Evolutionary conservation across 2,888 invertebrate species (phyloP).

Genomic region (Tetrapedia diversipes): DNA sequence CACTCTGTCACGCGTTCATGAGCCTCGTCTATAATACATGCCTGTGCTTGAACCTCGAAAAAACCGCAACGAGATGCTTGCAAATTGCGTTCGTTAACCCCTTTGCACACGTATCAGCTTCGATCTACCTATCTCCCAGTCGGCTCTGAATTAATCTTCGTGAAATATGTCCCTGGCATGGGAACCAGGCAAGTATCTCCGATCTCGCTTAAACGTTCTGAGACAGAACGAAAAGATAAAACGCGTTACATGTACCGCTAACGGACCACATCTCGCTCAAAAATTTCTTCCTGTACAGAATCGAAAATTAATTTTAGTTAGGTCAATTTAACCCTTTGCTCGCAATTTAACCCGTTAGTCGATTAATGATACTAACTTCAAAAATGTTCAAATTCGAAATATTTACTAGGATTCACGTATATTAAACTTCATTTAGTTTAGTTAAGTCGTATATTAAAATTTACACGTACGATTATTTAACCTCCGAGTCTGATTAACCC

Average conservation of each 20-base stretch:
- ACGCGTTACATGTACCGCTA: background rate
- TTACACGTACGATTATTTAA: no score
- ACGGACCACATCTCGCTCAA: no score
- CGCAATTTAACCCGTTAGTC: no score
- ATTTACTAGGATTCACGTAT: no score
- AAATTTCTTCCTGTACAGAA: no score
- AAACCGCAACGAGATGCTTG: slow-evolving; percentile 31
- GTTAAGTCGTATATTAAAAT: no score
- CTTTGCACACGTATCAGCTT: slow-evolving; percentile 20
- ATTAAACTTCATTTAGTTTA: no score
- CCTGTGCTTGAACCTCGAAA: slow-evolving; percentile 34
- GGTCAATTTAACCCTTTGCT: no score
- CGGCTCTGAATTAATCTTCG: slow-evolving; percentile 32
- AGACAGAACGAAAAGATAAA: background rate
- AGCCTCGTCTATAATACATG: slow-evolving; percentile 13
- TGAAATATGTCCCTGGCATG: slow-evolving; percentile 15
- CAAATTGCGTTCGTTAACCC: slow-evolving; percentile 49
- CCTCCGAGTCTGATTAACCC: no score
- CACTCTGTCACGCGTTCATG: slow-evolving; percentile 30
- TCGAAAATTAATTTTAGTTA: no score
- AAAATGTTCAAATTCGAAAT: no score
- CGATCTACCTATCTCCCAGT: slow-evolving; percentile 33
- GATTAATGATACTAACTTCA: no score
- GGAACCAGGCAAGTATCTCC: slow-evolving; percentile 1
- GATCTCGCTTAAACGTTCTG: background rate